These are phyloP conservation scores for Netelia fuscicornis DNA, from an alignment of 2,888 invertebrate genomes.

Conservation along the genomic window DNA sequence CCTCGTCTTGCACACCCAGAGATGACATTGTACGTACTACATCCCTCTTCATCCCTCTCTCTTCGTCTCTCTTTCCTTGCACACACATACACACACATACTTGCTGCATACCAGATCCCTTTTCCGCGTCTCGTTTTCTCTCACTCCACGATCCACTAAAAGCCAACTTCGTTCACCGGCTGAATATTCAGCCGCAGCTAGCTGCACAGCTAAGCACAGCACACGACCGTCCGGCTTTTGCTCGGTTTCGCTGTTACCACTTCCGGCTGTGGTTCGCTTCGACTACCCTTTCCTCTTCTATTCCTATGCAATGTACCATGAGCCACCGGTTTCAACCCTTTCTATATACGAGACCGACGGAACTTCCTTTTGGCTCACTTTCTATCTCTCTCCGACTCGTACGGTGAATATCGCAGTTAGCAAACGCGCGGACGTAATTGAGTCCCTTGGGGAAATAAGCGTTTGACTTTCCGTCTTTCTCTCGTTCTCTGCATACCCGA, in stretches of 20 bases:
- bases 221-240: conserved; percentile 62
- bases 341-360: conserved; percentile 27
- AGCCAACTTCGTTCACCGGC: conserved; percentile 60
- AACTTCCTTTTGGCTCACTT: conserved; percentile 52
- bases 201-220: conserved; percentile 36
- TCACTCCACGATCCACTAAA: conserved; percentile 36
- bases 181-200: conserved; percentile 65
- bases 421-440: conserved; percentile 69
- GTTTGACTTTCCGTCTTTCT: background rate
- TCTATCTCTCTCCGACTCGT: conserved; percentile 15
- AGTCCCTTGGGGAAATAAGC: conserved; percentile 65
- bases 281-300: background rate
- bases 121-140: conserved; percentile 45
- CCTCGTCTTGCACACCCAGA: conserved; percentile 39
- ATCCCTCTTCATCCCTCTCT: conserved; percentile 31
- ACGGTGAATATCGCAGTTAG: conserved; percentile 51
- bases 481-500: background rate
- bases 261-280: conserved; percentile 63
- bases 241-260: conserved; percentile 66
- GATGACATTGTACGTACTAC: conserved; percentile 27
- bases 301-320: conserved; percentile 24
- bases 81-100: conserved; percentile 1
- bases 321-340: conserved; percentile 17
- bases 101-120: conserved; percentile 28
- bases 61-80: conserved; percentile 14